These are phyloP conservation scores for Saccostrea glomerata DNA, from an alignment of 1,140 invertebrate genomes.

Conservation along the genomic window DNA sequence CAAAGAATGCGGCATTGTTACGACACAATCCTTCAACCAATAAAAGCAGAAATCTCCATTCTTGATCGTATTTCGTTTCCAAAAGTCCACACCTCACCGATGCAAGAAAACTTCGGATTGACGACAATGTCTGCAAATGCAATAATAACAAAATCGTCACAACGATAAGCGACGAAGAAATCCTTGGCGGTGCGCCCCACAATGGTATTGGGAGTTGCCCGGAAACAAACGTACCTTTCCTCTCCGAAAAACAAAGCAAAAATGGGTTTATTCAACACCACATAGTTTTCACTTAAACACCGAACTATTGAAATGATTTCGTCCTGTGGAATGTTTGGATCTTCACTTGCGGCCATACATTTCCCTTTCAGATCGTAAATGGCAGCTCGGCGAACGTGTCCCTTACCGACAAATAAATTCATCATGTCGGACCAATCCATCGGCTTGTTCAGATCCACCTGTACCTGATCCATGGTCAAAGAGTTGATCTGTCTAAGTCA, in stretches of 20 bases:
- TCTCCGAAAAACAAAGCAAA: conserved; percentile 58
- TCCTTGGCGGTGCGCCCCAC: conserved; percentile 49
- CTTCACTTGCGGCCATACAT: conserved; percentile 47
- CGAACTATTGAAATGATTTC: conserved; percentile 52
- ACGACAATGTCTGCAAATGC: conserved; percentile 51
- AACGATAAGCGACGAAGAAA: conserved; percentile 56
- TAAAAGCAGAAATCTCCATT: conserved; percentile 59
- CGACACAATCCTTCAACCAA: conserved; percentile 35
- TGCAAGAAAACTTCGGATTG: conserved; percentile 53
- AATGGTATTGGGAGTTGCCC: conserved; percentile 45
- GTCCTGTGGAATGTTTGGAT: conserved; percentile 50
- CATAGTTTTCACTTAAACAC: conserved; percentile 46
- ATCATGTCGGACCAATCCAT: conserved; percentile 57
- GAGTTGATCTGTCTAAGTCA: neutral
- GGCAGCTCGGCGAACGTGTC: conserved; percentile 51
- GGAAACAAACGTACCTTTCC: conserved; percentile 53
- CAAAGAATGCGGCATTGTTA: neutral
- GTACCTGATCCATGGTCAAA: neutral
- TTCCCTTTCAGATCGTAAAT: conserved; percentile 56
- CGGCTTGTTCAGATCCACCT: neutral
- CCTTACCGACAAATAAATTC: conserved; percentile 52
- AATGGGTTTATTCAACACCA: conserved; percentile 47
- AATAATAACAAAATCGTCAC: conserved; percentile 54
- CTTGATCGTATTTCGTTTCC: conserved; percentile 53
- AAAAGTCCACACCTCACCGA: conserved; percentile 58